Conservation (phyloP, 2,113 vertebrate species). For the Bos javanicus region DNA sequence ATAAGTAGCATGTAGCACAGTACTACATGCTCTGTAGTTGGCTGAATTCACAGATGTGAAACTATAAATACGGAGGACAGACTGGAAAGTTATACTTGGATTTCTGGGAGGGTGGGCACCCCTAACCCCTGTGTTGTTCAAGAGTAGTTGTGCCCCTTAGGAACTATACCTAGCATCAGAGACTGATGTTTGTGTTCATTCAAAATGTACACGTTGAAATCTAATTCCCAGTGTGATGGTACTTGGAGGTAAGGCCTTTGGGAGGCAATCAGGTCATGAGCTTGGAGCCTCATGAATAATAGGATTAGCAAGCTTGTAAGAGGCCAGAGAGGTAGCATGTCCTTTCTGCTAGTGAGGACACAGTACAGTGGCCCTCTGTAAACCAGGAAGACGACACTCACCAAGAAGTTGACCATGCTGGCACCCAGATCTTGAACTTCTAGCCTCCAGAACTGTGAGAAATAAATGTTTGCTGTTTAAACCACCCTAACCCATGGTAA, state of each 20-base stretch:
- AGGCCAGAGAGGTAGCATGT: neutral
- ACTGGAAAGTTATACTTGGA: neutral
- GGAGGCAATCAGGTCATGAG: neutral
- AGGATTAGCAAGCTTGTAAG: neutral
- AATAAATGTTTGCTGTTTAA: neutral
- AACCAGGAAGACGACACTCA: neutral
- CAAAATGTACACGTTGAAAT: neutral
- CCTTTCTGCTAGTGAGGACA: neutral
- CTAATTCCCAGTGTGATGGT: neutral
- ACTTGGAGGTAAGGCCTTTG: neutral
- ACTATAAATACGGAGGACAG: neutral
- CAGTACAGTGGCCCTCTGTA: neutral
- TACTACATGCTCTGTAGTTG: neutral
- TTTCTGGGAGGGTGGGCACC: neutral
- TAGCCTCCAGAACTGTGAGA: neutral
- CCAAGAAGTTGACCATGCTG: neutral
- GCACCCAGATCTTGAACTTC: neutral
- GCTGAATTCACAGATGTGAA: neutral
- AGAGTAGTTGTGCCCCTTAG: neutral
- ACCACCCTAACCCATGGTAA: neutral
- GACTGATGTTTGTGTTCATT: neutral
- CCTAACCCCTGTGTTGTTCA: neutral
- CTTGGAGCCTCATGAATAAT: neutral
- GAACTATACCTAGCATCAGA: neutral
- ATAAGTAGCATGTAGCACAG: neutral